These are phyloP conservation scores for Rhabditophanes sp. DNA, from an alignment of 2,888 invertebrate genomes.

Conservation along the genomic window DNA sequence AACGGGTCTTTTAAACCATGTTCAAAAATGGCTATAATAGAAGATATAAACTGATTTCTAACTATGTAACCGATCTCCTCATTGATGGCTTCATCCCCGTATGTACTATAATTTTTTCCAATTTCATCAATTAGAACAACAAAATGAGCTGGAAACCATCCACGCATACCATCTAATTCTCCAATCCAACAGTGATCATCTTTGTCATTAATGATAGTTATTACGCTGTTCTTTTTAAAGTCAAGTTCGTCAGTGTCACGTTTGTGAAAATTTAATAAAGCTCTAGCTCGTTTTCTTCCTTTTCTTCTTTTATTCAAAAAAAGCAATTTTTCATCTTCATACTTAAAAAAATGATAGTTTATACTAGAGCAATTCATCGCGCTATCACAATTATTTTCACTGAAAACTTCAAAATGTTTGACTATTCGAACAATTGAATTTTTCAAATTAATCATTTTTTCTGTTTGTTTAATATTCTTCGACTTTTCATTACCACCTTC, in stretches of 20 bases:
- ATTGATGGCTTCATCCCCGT: constrained; percentile 86
- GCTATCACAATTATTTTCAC: constrained; percentile 55
- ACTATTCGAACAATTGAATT: constrained; percentile 85
- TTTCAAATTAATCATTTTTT: constrained; percentile 86
- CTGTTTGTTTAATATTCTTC: constrained; percentile 93
- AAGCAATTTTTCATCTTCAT: constrained; percentile 77
- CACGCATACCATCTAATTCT: constrained; percentile 49
- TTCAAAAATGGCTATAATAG: constrained; percentile 21
- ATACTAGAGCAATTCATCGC: neutral
- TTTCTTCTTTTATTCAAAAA: constrained; percentile 80
- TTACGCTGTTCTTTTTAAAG: constrained; percentile 80
- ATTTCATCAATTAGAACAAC: constrained; percentile 66
- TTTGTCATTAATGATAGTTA: constrained; percentile 58
- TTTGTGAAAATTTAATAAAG: constrained; percentile 75
- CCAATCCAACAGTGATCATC: constrained; percentile 52
- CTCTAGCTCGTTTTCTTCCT: constrained; percentile 76
- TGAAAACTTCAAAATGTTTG: constrained; percentile 79
- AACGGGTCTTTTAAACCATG: too few species aligned
- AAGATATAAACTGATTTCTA: constrained; percentile 54
- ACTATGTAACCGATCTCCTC: constrained; percentile 91
- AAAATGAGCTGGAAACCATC: constrained; percentile 52
- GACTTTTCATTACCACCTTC: constrained; percentile 49
- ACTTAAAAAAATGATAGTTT: constrained; percentile 4
- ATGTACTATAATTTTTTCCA: constrained; percentile 55
- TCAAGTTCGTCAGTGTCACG: constrained; percentile 66